Conservation (phyloP, 1,140 invertebrate genomes). For the Papilio aristodemus region DNA sequence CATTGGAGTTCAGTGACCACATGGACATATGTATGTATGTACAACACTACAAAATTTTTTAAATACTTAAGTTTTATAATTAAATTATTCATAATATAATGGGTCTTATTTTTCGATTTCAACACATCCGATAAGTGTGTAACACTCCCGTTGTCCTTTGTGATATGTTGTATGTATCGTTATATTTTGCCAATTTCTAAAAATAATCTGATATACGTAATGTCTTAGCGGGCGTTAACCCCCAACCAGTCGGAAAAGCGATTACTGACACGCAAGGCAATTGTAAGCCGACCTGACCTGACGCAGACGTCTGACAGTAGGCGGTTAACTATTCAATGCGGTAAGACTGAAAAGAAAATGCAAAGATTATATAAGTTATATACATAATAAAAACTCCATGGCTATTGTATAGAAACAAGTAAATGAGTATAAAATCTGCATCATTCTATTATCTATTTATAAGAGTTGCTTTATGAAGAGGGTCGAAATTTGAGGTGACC, state of each 20-base stretch:
- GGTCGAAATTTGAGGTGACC: background rate
- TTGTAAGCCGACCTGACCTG: conserved; percentile 13
- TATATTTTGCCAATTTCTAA: conserved; percentile 16
- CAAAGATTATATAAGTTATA: background rate
- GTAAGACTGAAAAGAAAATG: conserved; percentile 14
- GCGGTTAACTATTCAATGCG: background rate
- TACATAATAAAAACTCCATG: background rate
- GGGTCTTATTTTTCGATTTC: too few species aligned
- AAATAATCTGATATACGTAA: conserved; percentile 8
- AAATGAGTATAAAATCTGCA: background rate
- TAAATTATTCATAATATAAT: too few species aligned
- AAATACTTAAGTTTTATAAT: too few species aligned
- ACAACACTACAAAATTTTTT: too few species aligned
- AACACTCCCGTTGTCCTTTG: background rate
- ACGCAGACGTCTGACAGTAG: conserved; percentile 6
- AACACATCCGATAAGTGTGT: too few species aligned
- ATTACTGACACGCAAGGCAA: conserved; percentile 9
- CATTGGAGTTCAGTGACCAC: too few species aligned
- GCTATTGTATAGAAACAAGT: background rate
- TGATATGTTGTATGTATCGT: background rate
- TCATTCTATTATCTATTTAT: background rate
- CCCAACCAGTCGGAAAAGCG: conserved; percentile 1
- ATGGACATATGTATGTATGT: too few species aligned
- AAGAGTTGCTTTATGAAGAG: background rate
- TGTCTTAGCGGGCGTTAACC: conserved; percentile 12